Conservation (phyloP, 2,888 invertebrate genomes). For the Caenorhabditis sp. region DNA sequence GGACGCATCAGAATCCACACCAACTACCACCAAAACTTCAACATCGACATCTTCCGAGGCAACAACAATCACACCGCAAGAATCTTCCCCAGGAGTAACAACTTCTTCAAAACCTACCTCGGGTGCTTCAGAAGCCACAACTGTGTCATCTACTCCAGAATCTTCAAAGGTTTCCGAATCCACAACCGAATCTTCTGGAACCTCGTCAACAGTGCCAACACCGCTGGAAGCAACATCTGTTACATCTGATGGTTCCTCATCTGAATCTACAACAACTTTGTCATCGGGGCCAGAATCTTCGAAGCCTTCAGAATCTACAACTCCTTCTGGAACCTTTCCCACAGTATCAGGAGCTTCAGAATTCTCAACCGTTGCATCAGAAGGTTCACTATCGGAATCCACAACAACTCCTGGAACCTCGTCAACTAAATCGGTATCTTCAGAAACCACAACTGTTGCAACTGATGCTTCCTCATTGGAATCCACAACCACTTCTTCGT, state of each 20-base stretch:
- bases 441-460: background rate
- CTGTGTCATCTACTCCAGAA: background rate
- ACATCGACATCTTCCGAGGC: constrained; percentile 4
- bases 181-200: constrained; percentile 14
- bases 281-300: background rate
- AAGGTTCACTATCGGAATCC: constrained; percentile 7
- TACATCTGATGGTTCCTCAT: background rate
- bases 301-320: constrained; percentile 11
- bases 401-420: constrained; percentile 11
- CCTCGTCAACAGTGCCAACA: no score
- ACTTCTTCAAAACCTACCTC: constrained; percentile 1
- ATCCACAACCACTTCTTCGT: background rate
- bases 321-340: constrained; percentile 1
- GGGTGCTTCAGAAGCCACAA: constrained; percentile 10
- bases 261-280: background rate
- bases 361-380: no score
- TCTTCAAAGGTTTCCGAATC: constrained; percentile 7
- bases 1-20: constrained; percentile 3
- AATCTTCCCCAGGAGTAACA: background rate
- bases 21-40: constrained; percentile 13
- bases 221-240: constrained; percentile 3
- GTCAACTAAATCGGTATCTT: background rate
- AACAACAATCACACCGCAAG: background rate
- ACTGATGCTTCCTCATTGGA: background rate
- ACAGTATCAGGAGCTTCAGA: no score